These are phyloP conservation scores for Heterochromis multidens DNA, from an alignment of 2,113 vertebrate genomes.

Conservation along the genomic window DNA sequence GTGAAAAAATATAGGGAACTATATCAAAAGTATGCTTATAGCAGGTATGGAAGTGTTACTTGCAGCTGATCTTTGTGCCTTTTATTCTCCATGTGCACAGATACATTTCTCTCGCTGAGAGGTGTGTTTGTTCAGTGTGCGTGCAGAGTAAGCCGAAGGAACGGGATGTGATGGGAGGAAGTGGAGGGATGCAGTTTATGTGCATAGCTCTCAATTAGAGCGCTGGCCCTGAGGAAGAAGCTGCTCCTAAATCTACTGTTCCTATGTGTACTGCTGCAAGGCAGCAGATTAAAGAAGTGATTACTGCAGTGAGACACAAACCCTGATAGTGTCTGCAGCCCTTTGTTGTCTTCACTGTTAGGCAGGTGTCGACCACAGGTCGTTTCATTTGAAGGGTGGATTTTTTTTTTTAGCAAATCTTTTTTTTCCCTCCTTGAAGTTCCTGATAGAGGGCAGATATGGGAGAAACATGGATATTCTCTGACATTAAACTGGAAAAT, in stretches of 20 bases:
- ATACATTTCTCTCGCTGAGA: not conserved
- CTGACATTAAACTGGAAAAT: not conserved
- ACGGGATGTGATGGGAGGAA: not conserved
- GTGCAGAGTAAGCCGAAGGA: not conserved
- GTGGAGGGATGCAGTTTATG: not conserved
- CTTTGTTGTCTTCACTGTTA: not conserved
- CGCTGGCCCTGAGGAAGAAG: not conserved
- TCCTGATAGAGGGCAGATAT: not conserved
- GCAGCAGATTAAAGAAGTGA: not conserved
- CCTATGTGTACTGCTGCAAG: not conserved
- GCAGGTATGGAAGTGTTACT: not conserved
- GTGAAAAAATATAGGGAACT: not conserved
- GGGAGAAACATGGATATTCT: too few relatives aligned
- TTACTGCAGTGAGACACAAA: not conserved
- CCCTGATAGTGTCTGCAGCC: not conserved
- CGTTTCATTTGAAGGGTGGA: not conserved
- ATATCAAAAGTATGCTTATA: not conserved
- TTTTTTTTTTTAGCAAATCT: not conserved
- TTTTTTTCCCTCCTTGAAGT: not conserved
- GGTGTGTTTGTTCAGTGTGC: not conserved
- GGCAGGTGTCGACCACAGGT: not conserved
- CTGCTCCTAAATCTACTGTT: not conserved
- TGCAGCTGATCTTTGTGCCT: not conserved
- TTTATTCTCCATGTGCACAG: not conserved
- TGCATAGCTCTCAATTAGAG: not conserved